phyloP scores from a whole-genome alignment of 2,888 invertebrate genomes.

The Phorcus lineatus region DNA sequence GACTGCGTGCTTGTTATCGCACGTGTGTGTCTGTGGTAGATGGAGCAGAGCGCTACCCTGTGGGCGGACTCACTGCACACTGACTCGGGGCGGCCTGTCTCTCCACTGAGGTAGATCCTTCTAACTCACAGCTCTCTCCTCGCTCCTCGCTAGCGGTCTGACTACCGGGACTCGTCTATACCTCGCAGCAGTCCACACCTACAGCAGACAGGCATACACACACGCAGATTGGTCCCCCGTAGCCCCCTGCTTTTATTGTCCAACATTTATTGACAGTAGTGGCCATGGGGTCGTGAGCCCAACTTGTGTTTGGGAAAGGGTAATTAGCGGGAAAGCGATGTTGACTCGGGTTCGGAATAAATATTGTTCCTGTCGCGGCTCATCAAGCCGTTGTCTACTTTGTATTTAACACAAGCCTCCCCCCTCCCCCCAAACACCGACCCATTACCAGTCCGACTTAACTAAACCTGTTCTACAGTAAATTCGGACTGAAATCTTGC shows the following conservation, averaged over 20 bases:
- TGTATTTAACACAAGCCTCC: background rate
- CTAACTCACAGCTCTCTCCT: background rate
- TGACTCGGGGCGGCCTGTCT: conserved; percentile 1
- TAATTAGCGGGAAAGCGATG: background rate
- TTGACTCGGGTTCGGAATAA: conserved; percentile 3
- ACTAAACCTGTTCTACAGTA: background rate
- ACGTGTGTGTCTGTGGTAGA: background rate
- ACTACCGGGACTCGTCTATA: background rate
- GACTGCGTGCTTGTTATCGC: too few species aligned
- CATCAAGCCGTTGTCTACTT: background rate
- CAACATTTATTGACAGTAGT: background rate
- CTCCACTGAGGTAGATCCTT: conserved; percentile 3
- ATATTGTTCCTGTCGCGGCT: conserved; percentile 3
- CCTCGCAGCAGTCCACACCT: background rate
- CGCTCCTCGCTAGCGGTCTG: background rate
- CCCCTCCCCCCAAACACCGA: background rate
- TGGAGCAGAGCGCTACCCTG: background rate
- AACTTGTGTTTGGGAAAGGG: conserved; percentile 5
- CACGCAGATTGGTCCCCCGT: background rate
- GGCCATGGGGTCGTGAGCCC: conserved; percentile 5
- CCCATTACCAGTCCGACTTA: background rate
- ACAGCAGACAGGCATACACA: background rate
- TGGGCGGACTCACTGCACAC: background rate
- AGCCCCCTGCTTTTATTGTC: conserved; percentile 7
- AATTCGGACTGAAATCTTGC: background rate